These are phyloP conservation scores for Octopus sinensis DNA, from an alignment of 1,140 invertebrate species.

Conservation along the genomic window DNA sequence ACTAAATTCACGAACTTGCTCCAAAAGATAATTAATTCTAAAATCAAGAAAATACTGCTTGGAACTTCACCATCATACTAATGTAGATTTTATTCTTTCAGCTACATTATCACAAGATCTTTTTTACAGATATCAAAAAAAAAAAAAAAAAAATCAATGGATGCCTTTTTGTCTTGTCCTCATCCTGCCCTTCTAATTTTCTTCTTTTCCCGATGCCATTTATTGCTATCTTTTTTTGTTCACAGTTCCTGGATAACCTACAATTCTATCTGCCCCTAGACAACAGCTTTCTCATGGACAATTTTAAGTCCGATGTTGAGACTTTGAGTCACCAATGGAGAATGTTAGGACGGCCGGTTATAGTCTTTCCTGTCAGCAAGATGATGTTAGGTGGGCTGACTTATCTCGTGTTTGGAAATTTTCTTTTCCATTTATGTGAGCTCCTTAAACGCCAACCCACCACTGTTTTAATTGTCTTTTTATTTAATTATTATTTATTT, in stretches of 20 bases:
- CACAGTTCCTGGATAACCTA: constrained; percentile 68
- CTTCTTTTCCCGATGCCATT: neutral
- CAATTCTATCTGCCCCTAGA: constrained; percentile 57
- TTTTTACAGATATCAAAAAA: no score
- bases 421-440: neutral
- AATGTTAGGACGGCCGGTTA: constrained; percentile 60
- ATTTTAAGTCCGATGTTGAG: constrained; percentile 53
- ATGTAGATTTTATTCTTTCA: no score
- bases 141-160: no score
- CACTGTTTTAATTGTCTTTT: neutral
- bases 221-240: constrained; percentile 31
- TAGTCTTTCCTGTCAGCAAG: constrained; percentile 64
- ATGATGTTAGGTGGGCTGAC: constrained; percentile 81
- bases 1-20: no score
- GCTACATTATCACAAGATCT: no score
- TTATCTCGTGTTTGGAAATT: neutral
- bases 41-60: no score
- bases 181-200: neutral
- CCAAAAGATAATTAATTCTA: no score
- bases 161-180: neutral
- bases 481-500: constrained; percentile 11
- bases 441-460: no score
- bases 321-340: constrained; percentile 53
- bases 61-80: no score
- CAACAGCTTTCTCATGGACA: constrained; percentile 52